Evolutionary conservation across 2,797 vertebrate genomes (phyloP), one percentile per base, ranked within the genome.

Genomic region (Micrastur ruficollis): DNA sequence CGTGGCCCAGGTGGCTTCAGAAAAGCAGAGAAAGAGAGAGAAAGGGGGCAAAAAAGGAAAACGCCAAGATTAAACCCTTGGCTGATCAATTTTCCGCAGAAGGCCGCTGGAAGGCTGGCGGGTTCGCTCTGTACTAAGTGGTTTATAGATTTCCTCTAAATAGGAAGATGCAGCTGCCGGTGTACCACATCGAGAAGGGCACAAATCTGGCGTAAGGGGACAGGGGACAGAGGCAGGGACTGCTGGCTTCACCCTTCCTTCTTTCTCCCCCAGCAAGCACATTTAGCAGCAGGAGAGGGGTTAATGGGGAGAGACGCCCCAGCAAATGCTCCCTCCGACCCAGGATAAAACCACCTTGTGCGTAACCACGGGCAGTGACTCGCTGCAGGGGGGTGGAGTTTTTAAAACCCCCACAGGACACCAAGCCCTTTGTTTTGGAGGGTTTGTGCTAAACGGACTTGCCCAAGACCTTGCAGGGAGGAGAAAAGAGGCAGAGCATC

Each of bases 61-160:
- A 11, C 0, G 0, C 2, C 3, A 20, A 50, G 63, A 50, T 86
- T 8, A 65, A 74, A 66, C 34, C 53, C 15, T 42, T 1, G 49
- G 59, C 66, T 42, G 68, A 91, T 87, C 95, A 92, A 58, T 95
- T 83, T 72, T 52, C 79, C 0, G 1, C 89, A 94, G 91, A 72
- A 86, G 83, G 88, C 32, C 3, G 4, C 49, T n/a, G 73, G 66
- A 68, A 88, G 52, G 59, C 76, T 8, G 19, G 25, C 36, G 26
- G 73, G 59, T 53, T 91, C 50, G 0, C 53, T 55, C 90, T 95
- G 91, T 82, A 23, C 89, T 89, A 4, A 81, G 90, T 75, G 92
- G 25, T 94, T 96, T 95, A 96, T 95, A 73, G 95, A 96, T 97
- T 91, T 91, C 81, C 75, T 90, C 80, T 95, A 95, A 97, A 86